Conservation (phyloP, 1,140 invertebrate species). For the Hyphantria cunea region DNA sequence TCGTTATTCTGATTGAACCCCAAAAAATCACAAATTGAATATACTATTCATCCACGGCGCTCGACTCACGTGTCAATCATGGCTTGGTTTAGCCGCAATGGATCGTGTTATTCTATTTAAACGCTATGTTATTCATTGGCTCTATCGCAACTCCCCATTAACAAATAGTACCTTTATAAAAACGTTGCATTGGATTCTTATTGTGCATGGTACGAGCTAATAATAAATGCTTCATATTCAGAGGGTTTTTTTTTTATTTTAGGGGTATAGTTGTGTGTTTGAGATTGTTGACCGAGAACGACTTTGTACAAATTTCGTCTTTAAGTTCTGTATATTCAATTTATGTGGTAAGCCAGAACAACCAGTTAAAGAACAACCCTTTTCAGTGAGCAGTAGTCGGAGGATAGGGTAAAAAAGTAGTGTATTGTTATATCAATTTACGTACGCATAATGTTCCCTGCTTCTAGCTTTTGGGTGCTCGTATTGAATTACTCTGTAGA, state of each 20-base stretch:
- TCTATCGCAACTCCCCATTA: slow-evolving; percentile 55
- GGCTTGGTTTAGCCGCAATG: slow-evolving; percentile 54
- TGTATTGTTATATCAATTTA: slow-evolving; percentile 44
- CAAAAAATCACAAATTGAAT: slow-evolving; percentile 43
- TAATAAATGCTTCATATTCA: slow-evolving; percentile 30
- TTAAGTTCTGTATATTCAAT: no score
- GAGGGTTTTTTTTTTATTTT: no score
- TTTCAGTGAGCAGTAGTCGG: no score
- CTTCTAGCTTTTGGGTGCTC: slow-evolving; percentile 44
- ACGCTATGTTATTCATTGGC: slow-evolving; percentile 70
- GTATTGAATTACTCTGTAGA: slow-evolving; percentile 70
- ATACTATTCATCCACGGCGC: slow-evolving; percentile 51
- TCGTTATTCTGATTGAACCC: slow-evolving; percentile 3
- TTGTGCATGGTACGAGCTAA: slow-evolving; percentile 50
- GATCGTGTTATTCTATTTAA: slow-evolving; percentile 70
- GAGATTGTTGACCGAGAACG: no score
- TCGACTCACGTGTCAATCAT: slow-evolving; percentile 77
- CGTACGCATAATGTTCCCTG: slow-evolving; percentile 44
- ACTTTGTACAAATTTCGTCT: no score
- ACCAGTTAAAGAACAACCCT: no score
- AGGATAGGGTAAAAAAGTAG: slow-evolving; percentile 31
- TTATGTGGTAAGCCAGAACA: no score
- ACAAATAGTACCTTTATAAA: slow-evolving; percentile 52
- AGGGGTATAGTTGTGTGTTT: no score
- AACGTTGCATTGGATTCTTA: slow-evolving; percentile 29